These are phyloP conservation scores for Ceyx erithaca DNA, from an alignment of 2,797 vertebrate species.

Conservation along the genomic window DNA sequence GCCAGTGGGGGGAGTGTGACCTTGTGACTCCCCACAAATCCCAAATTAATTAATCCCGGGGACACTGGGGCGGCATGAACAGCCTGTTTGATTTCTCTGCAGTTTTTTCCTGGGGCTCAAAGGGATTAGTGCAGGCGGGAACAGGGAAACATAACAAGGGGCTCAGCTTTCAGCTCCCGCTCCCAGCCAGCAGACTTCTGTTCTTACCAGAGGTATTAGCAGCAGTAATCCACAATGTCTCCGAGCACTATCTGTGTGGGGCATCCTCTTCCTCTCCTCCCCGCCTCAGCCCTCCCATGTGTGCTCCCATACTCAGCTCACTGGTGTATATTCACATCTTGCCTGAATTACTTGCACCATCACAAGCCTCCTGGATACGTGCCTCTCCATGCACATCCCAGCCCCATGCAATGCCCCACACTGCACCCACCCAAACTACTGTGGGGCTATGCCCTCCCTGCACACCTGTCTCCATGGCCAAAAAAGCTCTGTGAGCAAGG, in stretches of 20 bases:
- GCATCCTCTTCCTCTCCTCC: constrained; percentile 46
- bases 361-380: neutral
- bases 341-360: neutral
- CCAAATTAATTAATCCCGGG: constrained; percentile 83
- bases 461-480: neutral
- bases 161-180: constrained; percentile 79
- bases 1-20: constrained; percentile 27
- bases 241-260: constrained; percentile 20
- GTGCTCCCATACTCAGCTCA: neutral
- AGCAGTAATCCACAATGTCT: constrained; percentile 69
- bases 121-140: constrained; percentile 81
- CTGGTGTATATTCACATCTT: accelerated
- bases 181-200: constrained; percentile 77
- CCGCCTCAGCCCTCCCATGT: neutral
- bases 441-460: neutral
- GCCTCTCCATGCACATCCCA: neutral
- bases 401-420: accelerated
- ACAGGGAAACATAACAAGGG: constrained; percentile 74
- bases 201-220: constrained; percentile 76
- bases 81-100: constrained; percentile 76
- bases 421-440: neutral
- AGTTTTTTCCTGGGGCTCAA: constrained; percentile 75
- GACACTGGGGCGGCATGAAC: constrained; percentile 71
- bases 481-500: neutral
- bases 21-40: constrained; percentile 78